Base-by-base conservation (phyloP, 2,113 vertebrate genomes). In the Climacteris rufus region DNA sequence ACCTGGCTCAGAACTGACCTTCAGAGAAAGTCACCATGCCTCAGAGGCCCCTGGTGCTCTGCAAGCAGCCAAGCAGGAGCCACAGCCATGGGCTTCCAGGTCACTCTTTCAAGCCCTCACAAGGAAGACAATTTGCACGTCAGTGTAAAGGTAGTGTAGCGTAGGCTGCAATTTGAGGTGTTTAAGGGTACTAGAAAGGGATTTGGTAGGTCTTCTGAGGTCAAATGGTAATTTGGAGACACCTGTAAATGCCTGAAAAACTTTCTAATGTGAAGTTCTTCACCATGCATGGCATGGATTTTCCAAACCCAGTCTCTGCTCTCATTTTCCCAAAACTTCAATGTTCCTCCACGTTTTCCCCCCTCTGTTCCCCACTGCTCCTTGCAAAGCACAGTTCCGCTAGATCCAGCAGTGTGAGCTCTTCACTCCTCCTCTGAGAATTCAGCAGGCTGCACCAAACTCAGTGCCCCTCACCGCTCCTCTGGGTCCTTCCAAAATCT, bases 151-250 rank as follows among this genome's bases (percentile, higher is more conserved):
- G n/a, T n/a, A n/a, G n/a, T n/a, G n/a, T n/a, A n/a, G n/a, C n/a
- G n/a, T 53, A 69, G 57, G 53, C 45, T 94, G 40, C n/a, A 88
- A 10, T 65, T 76, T 95, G 78, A 83, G 35, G 11, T 57, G 17
- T 83, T 93, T 60, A 68, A 66, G 70, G 78, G 45, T 19, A 14
- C 15, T 57, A 65, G 37, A 83, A 61, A 66, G 24, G 42, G 30
- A 61, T 83, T 93, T 9, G 1, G 6, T 61, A 90, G 49, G 54
- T 72, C 35, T 39, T 90, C 37, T 86, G 63, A 88, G 54, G 82
- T 59, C 59, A 80, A 49, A 22, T 17, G 7, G 20, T 72, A 72
- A 83, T 52, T 85, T 72, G 33, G 54, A 91, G 22, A 21, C 40
- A 76, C 8, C 53, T 60, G 9, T 21, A 82, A 91, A 59, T 75